These are phyloP conservation scores for Nematopogon swammerdamellus DNA, from an alignment of 2,888 invertebrate genomes.

Conservation along the genomic window DNA sequence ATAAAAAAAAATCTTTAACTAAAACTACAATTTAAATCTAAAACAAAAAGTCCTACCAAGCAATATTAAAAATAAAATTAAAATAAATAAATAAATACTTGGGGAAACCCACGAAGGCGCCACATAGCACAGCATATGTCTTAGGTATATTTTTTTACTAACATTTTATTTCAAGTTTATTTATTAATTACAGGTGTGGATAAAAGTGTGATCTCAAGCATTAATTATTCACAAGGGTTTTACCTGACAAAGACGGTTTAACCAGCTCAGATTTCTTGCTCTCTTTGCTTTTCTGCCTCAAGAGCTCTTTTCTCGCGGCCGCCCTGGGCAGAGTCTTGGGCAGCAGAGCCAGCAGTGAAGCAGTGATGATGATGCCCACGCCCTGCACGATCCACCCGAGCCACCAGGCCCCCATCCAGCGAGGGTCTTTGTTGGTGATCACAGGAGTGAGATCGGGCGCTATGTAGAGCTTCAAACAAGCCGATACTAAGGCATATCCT, in stretches of 20 bases:
- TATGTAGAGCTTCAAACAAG: slow-evolving; percentile 63
- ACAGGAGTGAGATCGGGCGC: slow-evolving; percentile 62
- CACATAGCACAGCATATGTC: too few relatives aligned
- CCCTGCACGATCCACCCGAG: slow-evolving; percentile 68
- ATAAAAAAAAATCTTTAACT: too few relatives aligned
- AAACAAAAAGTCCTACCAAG: too few relatives aligned
- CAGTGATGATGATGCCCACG: slow-evolving; percentile 53
- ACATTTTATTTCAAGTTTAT: too few relatives aligned
- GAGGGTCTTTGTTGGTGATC: slow-evolving; percentile 63
- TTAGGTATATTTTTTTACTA: too few relatives aligned
- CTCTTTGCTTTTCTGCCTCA: slow-evolving; percentile 10
- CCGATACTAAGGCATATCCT: slow-evolving; percentile 63
- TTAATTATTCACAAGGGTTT: too few relatives aligned
- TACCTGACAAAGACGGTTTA: slow-evolving; percentile 36
- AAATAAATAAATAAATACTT: too few relatives aligned
- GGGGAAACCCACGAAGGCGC: too few relatives aligned
- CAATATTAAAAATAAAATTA: too few relatives aligned
- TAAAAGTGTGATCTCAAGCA: too few relatives aligned
- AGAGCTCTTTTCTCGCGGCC: slow-evolving; percentile 38
- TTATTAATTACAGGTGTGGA: too few relatives aligned
- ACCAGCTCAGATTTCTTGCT: slow-evolving; percentile 17
- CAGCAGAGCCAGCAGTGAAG: slow-evolving; percentile 62
- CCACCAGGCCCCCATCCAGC: slow-evolving; percentile 87
- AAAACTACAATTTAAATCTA: too few relatives aligned
- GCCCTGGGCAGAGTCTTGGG: slow-evolving; percentile 67